Evolutionary conservation across 2,888 invertebrate genomes (phyloP), one percentile per base, ranked within the genome.

Genomic region (Heliconius ismenius): DNA sequence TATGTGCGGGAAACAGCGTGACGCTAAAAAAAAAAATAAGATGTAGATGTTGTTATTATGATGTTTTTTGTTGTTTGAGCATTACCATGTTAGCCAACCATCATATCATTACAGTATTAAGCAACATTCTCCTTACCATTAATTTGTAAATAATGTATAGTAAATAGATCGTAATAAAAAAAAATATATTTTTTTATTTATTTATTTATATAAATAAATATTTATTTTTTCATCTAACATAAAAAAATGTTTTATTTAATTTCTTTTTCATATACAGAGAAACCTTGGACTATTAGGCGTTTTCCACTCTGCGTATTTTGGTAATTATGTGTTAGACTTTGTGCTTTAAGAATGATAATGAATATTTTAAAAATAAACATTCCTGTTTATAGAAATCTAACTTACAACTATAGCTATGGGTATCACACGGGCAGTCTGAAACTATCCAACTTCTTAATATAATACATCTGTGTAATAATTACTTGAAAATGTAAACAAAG

Each of bases 31-130:
- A n/a, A 49, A 49, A 49, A 7, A 49, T 7, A 32, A 49, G 6
- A 69, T 32, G 32, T 58, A 58, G 54, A n/a, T n/a, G n/a, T n/a
- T n/a, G n/a, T n/a, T n/a, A n/a, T n/a, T n/a, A n/a, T n/a, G n/a
- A n/a, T n/a, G n/a, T 11, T n/a, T 49, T 69, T 72, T 75, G 11
- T 67, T 62, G 36, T 26, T 67, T 58, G 43, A 62, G 74, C 21
- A 49, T 32, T 74, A 68, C 18, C 60, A 73, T 70, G 39, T 58
- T 54, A 70, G 15, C 28, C n/a, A n/a, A n/a, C n/a, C 28, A 28
- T 73, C 75, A 60, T 72, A 68, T 79, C 68, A 75, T 76, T 78
- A 79, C 86, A 88, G 87, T 87, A 87, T 88, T 87, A 88, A 79
- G 76, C 78, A 76, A 84, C 84, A 86, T 86, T 86, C 83, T 76